Percentiles rank a stretch among this genome's conserved stretches.
phyloP scores from a whole-genome alignment of 2,797 vertebrate species.

The Lepus oiostolus region DNA sequence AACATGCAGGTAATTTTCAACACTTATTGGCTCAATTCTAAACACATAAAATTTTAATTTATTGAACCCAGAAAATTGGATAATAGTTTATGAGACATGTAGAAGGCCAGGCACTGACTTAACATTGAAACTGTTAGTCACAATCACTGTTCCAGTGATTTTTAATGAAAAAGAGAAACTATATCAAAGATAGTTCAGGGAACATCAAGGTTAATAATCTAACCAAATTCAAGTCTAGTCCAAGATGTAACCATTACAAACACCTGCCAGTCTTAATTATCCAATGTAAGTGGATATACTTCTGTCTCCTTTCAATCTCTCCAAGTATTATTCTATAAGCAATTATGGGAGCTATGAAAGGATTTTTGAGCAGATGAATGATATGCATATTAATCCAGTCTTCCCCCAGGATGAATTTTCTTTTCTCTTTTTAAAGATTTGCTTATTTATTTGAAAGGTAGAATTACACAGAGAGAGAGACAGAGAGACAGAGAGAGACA shows the following conservation, averaged over 20 bases:
- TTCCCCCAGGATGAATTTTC: neutral
- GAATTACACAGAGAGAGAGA: no score
- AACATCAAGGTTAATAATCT: constrained; percentile 60
- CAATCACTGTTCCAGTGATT: constrained; percentile 61
- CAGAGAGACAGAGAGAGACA: no score
- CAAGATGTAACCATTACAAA: constrained; percentile 27
- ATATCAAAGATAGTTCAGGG: constrained; percentile 33
- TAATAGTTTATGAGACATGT: constrained; percentile 59
- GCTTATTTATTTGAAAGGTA: no score
- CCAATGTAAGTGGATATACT: neutral
- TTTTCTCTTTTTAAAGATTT: neutral
- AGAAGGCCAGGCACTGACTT: constrained; percentile 35
- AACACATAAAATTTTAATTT: constrained; percentile 46
- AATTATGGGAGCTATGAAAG: constrained; percentile 50
- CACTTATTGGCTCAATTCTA: constrained; percentile 63
- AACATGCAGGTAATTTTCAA: constrained; percentile 66
- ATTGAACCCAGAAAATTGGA: constrained; percentile 65
- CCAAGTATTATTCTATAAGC: constrained; percentile 55
- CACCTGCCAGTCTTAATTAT: constrained; percentile 60
- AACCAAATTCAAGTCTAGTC: constrained; percentile 55
- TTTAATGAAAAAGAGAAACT: constrained; percentile 63
- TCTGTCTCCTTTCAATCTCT: neutral
- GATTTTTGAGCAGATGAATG: constrained; percentile 54
- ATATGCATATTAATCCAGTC: constrained; percentile 35
- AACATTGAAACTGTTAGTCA: constrained; percentile 43